Evolutionary conservation across 2,888 invertebrate species (phyloP).

Genomic region (Drosophila ezoana): DNA sequence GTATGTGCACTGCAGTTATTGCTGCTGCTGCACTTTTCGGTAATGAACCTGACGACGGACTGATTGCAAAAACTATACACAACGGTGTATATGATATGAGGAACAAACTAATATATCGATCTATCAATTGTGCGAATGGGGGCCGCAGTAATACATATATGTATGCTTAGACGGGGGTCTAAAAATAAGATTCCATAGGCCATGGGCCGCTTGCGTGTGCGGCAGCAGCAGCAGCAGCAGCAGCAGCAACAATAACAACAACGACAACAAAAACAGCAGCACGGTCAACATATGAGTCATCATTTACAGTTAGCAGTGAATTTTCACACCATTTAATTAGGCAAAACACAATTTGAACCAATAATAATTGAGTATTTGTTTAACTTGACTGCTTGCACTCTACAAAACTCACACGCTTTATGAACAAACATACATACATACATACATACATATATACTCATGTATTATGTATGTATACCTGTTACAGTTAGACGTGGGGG

Average conservation of each 20-base stretch:
- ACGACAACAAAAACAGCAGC: slow-evolving; percentile 13
- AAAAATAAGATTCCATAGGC: slow-evolving; percentile 63
- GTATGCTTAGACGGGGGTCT: slow-evolving; percentile 35
- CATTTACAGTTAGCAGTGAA: slow-evolving; percentile 24
- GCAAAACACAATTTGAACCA: slow-evolving; percentile 8
- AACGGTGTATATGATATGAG: not conserved
- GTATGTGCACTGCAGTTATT: slow-evolving; percentile 5
- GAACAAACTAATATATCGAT: slow-evolving; percentile 56
- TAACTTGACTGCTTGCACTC: slow-evolving; percentile 2
- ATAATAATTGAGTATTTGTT: not conserved
- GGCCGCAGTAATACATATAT: slow-evolving; percentile 26
- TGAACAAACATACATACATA: not conserved
- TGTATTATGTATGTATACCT: slow-evolving; percentile 23
- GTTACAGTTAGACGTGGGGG: slow-evolving; percentile 13
- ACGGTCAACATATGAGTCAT: slow-evolving; percentile 45
- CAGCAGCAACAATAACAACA: slow-evolving; percentile 16
- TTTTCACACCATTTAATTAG: slow-evolving; percentile 47
- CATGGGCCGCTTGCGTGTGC: slow-evolving; percentile 38
- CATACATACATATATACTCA: not conserved
- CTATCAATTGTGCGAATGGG: slow-evolving; percentile 31
- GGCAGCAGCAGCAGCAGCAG: slow-evolving; percentile 14
- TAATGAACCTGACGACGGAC: slow-evolving; percentile 8
- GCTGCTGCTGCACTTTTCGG: slow-evolving; percentile 14
- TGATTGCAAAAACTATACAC: slow-evolving; percentile 8
- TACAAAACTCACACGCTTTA: slow-evolving; percentile 2